Percentiles rank a stretch among this genome's conserved stretches.
phyloP scores from a whole-genome alignment of 2,888 invertebrate species.

The Venusia cambrica region DNA sequence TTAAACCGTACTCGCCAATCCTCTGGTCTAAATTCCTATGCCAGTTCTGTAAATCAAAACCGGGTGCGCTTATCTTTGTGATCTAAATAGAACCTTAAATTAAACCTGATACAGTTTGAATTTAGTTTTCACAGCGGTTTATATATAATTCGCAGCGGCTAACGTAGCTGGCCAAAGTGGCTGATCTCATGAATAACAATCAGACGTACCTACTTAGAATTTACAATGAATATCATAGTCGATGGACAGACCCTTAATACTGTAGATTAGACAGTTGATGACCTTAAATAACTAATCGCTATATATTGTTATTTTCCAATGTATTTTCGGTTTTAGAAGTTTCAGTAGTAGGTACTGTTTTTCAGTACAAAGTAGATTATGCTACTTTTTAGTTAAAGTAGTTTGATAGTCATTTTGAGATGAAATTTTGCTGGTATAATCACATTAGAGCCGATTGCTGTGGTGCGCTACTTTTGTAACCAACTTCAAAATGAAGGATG shows the following conservation, averaged over 20 bases:
- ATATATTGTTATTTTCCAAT: too few species aligned
- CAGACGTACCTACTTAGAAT: conserved; percentile 10
- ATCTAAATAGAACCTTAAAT: conserved; percentile 12
- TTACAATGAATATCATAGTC: conserved; percentile 3
- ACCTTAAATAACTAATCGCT: too few species aligned
- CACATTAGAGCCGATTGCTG: too few species aligned
- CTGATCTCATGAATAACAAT: conserved; percentile 40
- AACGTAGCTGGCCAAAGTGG: conserved; percentile 32
- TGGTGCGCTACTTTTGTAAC: too few species aligned
- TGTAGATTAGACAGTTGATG: too few species aligned
- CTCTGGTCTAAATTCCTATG: conserved; percentile 8
- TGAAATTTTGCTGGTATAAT: too few species aligned
- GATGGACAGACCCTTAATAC: not conserved
- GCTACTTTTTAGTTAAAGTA: too few species aligned
- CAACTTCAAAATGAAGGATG: too few species aligned
- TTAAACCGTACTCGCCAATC: conserved; percentile 9
- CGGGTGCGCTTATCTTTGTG: conserved; percentile 1
- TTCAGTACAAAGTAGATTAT: too few species aligned
- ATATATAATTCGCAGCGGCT: conserved; percentile 37
- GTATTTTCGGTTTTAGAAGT: too few species aligned
- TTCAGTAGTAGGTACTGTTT: too few species aligned
- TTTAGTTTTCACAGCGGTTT: conserved; percentile 1
- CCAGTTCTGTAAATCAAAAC: conserved; percentile 14
- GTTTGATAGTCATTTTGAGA: too few species aligned
- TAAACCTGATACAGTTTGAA: conserved; percentile 7